A percentile compares a stretch with the other conserved stretches of the same genome.
Conservation (phyloP, 2,797 vertebrate species). For the Onychomys torridus region DNA sequence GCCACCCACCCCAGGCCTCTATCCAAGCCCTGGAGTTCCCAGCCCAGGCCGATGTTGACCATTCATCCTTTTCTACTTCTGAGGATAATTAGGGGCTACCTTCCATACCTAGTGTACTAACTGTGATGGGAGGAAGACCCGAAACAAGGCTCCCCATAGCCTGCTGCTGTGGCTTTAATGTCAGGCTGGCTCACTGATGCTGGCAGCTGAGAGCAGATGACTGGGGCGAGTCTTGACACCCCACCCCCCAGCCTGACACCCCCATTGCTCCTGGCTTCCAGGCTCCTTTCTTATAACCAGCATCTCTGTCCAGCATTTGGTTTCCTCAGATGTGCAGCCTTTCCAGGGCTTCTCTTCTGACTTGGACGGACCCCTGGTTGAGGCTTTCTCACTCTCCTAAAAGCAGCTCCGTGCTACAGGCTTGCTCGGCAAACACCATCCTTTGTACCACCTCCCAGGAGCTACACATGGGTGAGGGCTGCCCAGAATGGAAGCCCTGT, state of each 20-base stretch:
- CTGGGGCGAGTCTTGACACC: neutral
- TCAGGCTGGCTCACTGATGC: neutral
- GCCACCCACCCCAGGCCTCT: neutral
- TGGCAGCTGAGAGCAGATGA: neutral
- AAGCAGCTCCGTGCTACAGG: neutral
- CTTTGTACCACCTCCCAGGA: neutral
- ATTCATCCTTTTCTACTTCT: neutral
- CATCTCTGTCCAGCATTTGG: neutral
- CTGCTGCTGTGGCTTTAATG: fast-evolving
- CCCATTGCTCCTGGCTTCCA: neutral
- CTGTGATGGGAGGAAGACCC: fast-evolving
- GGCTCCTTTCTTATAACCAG: neutral
- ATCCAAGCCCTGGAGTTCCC: neutral
- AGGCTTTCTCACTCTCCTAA: neutral
- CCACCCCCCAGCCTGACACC: neutral
- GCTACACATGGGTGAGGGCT: fast-evolving
- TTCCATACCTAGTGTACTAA: neutral
- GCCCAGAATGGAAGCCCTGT: neutral
- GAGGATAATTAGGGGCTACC: neutral
- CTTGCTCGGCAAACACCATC: neutral
- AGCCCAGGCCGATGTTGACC: neutral
- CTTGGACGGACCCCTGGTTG: neutral
- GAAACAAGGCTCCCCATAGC: too few relatives aligned
- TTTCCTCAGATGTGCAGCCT: neutral
- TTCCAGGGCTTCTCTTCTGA: neutral